Base-by-base conservation (phyloP, 2,888 invertebrate species). In the Acronicta psi region DNA sequence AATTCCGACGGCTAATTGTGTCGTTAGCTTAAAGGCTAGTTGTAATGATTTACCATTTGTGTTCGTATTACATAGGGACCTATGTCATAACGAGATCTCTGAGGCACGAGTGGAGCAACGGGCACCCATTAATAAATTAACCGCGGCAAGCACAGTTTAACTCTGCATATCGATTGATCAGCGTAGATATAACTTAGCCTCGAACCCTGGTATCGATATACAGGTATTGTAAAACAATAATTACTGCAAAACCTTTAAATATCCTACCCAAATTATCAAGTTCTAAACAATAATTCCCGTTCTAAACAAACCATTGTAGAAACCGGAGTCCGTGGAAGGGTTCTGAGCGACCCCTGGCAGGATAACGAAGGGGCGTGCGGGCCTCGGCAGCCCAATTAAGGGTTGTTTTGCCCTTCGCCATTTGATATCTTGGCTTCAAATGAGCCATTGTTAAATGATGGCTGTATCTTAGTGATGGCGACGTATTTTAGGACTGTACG, bases 281-380 rank as follows among this genome's bases (percentile, higher is more conserved):
- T 25, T 60, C 44, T 25, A 38, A 47, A 16, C 36, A 40, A 46
- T 47, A 38, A 46, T 45, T 50, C 16, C 2, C 20, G n/a, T 11
- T 38, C 59, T 59, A 29, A 56, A 57, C 52, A 59, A 54, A 45
- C 54, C 34, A 13, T 14, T 42, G 42, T 17, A 45, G 58, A 59
- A 68, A 65, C 54, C 38, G 34, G 63, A 70, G 9, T 54, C 6
- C 17, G 16, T 14, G 10, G 14, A 42, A 54, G 31, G 51, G 31
- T 20, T 18, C 34, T 10, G 6, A 13, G 20, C 36, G 31, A 42
- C 38, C 51, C 34, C 45, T 17, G 2, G 41, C 45, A 37, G 67
- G 63, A 69, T 75, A 75, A 75, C 60, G 73, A 69, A 73, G 56
- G 50, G 46, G 31, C 29, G 25, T 37, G 16, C 10, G 31, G 25